Evolutionary conservation across 2,113 vertebrate genomes (phyloP), one percentile per base, ranked within the genome.

Genomic region (Xiphias gladius): DNA sequence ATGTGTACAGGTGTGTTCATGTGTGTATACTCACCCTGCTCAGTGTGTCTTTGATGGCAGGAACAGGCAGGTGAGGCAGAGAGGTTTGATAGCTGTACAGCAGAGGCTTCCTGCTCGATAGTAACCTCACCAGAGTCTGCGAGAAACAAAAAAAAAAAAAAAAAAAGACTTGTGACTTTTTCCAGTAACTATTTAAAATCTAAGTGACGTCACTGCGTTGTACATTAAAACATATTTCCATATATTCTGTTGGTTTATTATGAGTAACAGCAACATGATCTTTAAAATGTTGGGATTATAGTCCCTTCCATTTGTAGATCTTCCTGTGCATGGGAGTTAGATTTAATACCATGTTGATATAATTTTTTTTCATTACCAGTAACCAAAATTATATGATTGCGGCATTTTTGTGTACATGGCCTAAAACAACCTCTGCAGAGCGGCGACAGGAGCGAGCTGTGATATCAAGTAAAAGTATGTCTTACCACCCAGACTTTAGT

Each of bases 401-500:
- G 16, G n/a, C 5, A 14, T 19, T 12, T 41, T 54, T 57, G 14
- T 57, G 19, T 19, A 6, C 0, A 26, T 17, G 22, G 19, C 9
- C 12, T 10, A 13, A 76, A 79, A 41, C 4, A 13, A 30, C 0
- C 0, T 8, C 24, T 46, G 39, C 58, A 65, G 1, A 65, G 58
- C 2, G 2, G 12, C 63, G 39, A 69, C 26, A 0, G 2, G 64
- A 30, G 28, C 59, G 32, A 26, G 50, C 39, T 30, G 43, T 32
- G 22, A 14, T 9, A 28, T 16, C 0, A 43, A 14, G 72, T 7
- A 61, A 28, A 1, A 41, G 6, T 11, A 0, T 0, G 13, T 1
- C 91, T 87, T 92, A 98, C 97, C 96, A 96, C 93, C 97, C 97
- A 97, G 91, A 97, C 89, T 94, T 96, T 97, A 43, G 97, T 98